Conservation (phyloP, 2,888 invertebrate species). For the Plutella xylostella region DNA sequence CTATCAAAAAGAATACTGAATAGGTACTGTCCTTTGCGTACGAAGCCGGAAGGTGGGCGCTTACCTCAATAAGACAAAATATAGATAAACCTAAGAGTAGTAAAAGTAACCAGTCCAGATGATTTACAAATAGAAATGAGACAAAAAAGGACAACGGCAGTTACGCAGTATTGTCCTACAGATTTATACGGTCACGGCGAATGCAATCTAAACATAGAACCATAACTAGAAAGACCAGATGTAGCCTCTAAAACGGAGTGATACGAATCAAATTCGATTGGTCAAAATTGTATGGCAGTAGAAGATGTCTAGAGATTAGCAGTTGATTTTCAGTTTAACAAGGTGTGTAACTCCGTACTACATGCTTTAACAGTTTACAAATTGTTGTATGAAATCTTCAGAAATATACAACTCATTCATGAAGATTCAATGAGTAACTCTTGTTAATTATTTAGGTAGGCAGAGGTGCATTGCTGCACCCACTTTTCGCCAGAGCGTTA, state of each 20-base stretch:
- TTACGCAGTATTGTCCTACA: neutral
- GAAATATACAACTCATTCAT: neutral
- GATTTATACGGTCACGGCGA: neutral
- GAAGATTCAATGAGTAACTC: too few relatives aligned
- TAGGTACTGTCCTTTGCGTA: too few relatives aligned
- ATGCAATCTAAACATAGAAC: neutral
- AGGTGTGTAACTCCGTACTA: neutral
- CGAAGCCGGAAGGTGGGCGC: too few relatives aligned
- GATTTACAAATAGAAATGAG: neutral
- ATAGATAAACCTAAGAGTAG: neutral
- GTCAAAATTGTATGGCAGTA: too few relatives aligned
- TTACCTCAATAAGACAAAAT: neutral
- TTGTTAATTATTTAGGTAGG: too few relatives aligned
- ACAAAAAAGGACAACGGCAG: neutral
- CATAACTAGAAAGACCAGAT: too few relatives aligned
- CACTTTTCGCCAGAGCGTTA: too few relatives aligned
- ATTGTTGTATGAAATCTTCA: neutral
- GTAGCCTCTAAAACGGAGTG: neutral
- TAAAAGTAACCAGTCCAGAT: too few relatives aligned
- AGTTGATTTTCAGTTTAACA: slow-evolving; percentile 2
- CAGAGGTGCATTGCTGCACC: too few relatives aligned
- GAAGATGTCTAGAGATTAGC: neutral
- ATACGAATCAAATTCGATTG: too few relatives aligned
- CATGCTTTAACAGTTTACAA: neutral
- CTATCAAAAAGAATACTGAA: too few relatives aligned